Conservation (phyloP, 2,113 vertebrate genomes). For the Oryzias curvinotus region DNA sequence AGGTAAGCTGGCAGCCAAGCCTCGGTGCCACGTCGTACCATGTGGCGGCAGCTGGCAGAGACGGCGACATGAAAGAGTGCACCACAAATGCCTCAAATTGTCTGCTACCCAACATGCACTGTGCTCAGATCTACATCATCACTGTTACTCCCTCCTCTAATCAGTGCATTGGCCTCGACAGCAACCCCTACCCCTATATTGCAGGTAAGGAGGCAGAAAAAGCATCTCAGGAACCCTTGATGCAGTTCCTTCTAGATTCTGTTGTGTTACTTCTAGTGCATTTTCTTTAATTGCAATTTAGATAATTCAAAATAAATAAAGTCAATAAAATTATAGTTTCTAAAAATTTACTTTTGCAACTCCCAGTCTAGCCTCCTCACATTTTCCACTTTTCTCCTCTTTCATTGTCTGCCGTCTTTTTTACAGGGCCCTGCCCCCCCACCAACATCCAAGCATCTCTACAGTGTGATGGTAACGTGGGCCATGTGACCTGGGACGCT, state of each 20-base stretch:
- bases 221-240: background rate
- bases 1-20: conserved; percentile 69
- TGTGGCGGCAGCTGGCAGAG: conserved; percentile 49
- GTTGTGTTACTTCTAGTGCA: background rate
- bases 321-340: too few relatives aligned
- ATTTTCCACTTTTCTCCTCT: background rate
- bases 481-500: conserved; percentile 62
- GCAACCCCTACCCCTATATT: conserved; percentile 29
- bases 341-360: too few relatives aligned
- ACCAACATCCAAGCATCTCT: conserved; percentile 52
- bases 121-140: conserved; percentile 69
- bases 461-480: conserved; percentile 64
- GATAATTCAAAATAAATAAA: too few relatives aligned
- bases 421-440: conserved; percentile 73
- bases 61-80: conserved; percentile 57
- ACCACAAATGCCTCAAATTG: conserved; percentile 54
- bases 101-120: conserved; percentile 66
- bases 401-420: background rate
- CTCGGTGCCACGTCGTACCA: conserved; percentile 53
- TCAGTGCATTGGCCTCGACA: conserved; percentile 54
- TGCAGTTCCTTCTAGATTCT: conserved; percentile 2
- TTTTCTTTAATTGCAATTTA: background rate
- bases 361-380: background rate
- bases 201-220: conserved; percentile 56
- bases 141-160: conserved; percentile 61